Base-by-base conservation (phyloP, 2,113 vertebrate genomes). In the Percina caprodes region DNA sequence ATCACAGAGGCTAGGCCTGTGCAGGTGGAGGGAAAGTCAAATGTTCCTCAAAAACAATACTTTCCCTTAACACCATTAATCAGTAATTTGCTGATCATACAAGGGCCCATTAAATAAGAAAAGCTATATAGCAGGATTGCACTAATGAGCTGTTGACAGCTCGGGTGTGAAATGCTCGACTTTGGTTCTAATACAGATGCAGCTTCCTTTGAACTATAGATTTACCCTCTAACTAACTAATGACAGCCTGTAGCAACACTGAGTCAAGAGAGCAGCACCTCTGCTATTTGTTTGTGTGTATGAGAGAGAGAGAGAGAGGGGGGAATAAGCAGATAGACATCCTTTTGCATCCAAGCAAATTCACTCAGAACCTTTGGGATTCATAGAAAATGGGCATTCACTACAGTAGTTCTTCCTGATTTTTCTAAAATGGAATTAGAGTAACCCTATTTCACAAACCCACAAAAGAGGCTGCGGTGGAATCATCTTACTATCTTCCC, bases 371-470 rank as follows among this genome's bases (percentile, higher is more conserved):
- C 49, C 26, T 33, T 54, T 45, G 26, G 66, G 65, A 66, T 71
- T 59, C 5, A 5, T 46, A 30, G 55, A 35, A 74, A 55, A 72
- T 10, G 5, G 21, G 2, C 51, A 26, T 58, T 49, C 54, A 14
- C 21, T 26, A 33, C 24, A 15, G 19, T 1, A 63, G 33, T 45
- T 67, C 19, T 8, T 13, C 4, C 15, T n/a, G 18, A 69, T 51
- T 63, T 26, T 23, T 18, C 24, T 68, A 42, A 69, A 67, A 56
- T 23, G 7, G 49, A 78, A 78, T 67, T 19, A 24, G 45, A 69
- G 58, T 74, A n/a, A 59, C 46, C 51, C 93, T 92, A 86, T 95
- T 96, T 96, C 95, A 96, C 95, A 95, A 93, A 94, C 92, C 91
- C 91, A 13, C 5, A 59, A 10, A 76, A 74, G 55, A 49, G 39